Conservation (phyloP, 2,797 vertebrate species). For the Spinus pinus region DNA sequence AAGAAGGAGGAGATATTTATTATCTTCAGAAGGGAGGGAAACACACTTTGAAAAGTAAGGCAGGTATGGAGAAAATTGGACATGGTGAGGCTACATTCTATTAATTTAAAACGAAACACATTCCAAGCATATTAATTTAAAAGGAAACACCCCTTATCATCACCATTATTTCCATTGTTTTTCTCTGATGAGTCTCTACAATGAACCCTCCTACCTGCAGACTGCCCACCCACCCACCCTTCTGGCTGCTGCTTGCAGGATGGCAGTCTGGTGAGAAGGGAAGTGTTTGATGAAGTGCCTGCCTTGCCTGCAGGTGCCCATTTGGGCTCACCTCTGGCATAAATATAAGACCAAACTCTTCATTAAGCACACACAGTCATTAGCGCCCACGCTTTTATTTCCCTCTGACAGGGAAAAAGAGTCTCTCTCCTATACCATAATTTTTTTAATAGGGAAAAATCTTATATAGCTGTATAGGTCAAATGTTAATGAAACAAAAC, state of each 20-base stretch:
- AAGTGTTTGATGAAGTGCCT: neutral
- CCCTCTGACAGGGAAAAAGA: neutral
- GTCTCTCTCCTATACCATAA: neutral
- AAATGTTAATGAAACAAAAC: neutral
- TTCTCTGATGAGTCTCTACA: neutral
- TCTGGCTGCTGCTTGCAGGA: neutral
- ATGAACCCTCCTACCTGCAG: neutral
- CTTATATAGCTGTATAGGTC: neutral
- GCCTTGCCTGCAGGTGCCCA: neutral
- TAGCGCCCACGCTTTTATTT: neutral
- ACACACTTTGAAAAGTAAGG: neutral
- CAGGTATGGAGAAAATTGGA: neutral
- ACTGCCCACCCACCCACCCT: neutral
- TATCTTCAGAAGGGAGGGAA: neutral
- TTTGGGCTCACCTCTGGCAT: neutral
- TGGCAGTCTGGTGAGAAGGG: neutral
- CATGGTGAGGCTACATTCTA: neutral
- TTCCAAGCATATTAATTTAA: neutral
- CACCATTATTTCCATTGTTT: neutral
- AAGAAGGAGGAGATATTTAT: neutral
- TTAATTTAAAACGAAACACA: neutral
- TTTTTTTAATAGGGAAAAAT: neutral
- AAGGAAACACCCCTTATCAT: neutral
- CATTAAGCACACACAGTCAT: neutral
- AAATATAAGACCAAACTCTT: neutral